Base-by-base conservation (phyloP, 2,888 invertebrate genomes). In the Napeogenes inachia region DNA sequence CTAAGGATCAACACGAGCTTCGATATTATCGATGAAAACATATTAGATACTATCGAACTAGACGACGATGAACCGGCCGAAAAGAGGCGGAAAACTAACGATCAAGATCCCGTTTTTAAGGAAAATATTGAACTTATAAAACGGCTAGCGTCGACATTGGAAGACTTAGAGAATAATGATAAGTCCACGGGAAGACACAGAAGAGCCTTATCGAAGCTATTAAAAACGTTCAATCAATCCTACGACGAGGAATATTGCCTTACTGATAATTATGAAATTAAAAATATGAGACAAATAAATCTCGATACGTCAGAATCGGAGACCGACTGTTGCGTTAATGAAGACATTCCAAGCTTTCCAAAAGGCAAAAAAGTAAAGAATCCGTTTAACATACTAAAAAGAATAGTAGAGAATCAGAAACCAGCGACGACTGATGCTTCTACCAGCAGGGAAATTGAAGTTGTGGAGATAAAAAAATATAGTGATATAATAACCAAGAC, bases 381-480 rank as follows among this genome's bases (percentile, higher is more conserved):
- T 70, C 89, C 89, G 0, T 89, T 87, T 63, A 84, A 80, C 64
- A 77, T 88, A 47, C 56, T 89, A 3, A 88, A 84, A 67, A 76
- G 76, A 46, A 70, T 81, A 4, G 75, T 80, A 30, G 79, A 81
- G 63, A 77, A 72, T 65, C 71, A 72, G 53, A 71, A 62, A 21
- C 42, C 68, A 30, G 12, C 59, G 5, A 54, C n/a, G 42, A 45
- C 68, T 50, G 61, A 45, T 62, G 55, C 65, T 54, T 61, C 64
- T 33, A 57, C 59, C 30, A 71, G 62, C 35, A 56, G 68, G 5
- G 59, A 59, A 53, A 56, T 6, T 42, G 33, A 62, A 59, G 12
- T 54, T 38, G 64, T 60, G 59, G 61, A 68, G 33, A 54, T 60
- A 21, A 70, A 58, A 53, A 70, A 68, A 61, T 76, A 76, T 64